These are phyloP conservation scores for fruit fly (Drosophila melanogaster) DNA, from an alignment of 1,140 invertebrate genomes.

Conservation along the genomic window Release_6_plus_ISO1_MT NT_033779.5:2408501-2409000, in stretches of 20 bases:
- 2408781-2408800: slow-evolving; percentile 26
- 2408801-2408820: slow-evolving; percentile 33
- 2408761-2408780: neutral
- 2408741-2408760: neutral
- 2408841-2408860: slow-evolving; percentile 18
- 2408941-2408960: neutral
- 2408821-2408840: slow-evolving; percentile 11
- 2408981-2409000: neutral
- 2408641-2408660: neutral
- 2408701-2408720: too few species aligned
- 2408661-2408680: too few species aligned
- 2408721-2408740: too few species aligned
- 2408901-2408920: slow-evolving; percentile 11
- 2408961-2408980: slow-evolving; percentile 21
- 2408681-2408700: too few species aligned
- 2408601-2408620: slow-evolving; percentile 3
- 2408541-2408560: slow-evolving; percentile 77
- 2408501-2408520: slow-evolving; percentile 54
- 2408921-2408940: slow-evolving; percentile 17
- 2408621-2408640: neutral
- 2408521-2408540: slow-evolving; percentile 62
- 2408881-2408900: neutral
- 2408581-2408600: slow-evolving; percentile 7
- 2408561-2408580: slow-evolving; percentile 63
- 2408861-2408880: neutral